Base-by-base conservation (phyloP, 1,140 invertebrate genomes). In the Drepana arcuata region DNA sequence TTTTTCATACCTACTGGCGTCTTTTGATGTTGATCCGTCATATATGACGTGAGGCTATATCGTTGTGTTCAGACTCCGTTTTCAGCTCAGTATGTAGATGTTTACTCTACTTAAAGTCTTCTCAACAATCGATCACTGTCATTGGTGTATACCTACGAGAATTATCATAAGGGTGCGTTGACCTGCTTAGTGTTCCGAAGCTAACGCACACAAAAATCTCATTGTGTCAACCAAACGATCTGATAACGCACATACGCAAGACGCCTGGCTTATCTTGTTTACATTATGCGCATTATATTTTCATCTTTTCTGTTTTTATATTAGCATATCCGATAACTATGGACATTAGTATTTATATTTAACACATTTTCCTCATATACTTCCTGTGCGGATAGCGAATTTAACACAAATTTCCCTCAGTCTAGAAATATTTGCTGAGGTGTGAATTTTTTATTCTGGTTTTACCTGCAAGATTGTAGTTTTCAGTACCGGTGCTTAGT, bases 121-220 rank as follows among this genome's bases (percentile, higher is more conserved):
- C 53, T 53, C 47, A 58, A 57, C 62, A 64, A 80, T 81, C 77
- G 65, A 78, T 81, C 77, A 81, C 54, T 68, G 77, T 77, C 77
- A 60, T 48, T 34, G 49, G 49, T 59, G 58, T 63, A 41, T 67
- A 65, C 50, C 31, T 47, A 38, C 38, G 51, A 37, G 28, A 44
- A n/a, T 26, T 75, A 74, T 78, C 61, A 74, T 51, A 46, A 40
- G 39, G 52, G 70, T 53, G 52, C 73, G 40, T 71, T 78, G 72
- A 77, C 68, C 71, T 65, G 55, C 51, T 67, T 70, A 49, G 40
- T 42, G 34, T 68, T 68, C 69, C 57, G 57, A 65, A 44, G 58
- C 41, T 58, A 50, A 59, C 61, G 40, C 58, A 74, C 60, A 71
- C 64, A 57, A 51, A 46, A 50, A 53, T 48, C 18, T 45, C 46